Percentiles rank a stretch among this genome's conserved stretches.
Conservation (phyloP, 2,888 invertebrate genomes). For the Acleris cristana region DNA sequence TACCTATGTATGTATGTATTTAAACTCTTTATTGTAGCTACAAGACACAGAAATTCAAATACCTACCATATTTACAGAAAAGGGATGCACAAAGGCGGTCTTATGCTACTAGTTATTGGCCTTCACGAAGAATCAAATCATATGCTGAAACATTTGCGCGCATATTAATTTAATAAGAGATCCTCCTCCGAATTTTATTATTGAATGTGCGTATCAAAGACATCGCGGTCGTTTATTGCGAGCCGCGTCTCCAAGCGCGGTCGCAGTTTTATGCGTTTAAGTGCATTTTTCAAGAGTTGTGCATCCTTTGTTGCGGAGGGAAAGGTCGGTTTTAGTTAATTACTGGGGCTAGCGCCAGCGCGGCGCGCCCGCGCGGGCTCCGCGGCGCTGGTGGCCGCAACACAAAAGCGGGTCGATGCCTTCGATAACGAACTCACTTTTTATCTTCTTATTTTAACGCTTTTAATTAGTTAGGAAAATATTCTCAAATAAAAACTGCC, state of each 20-base stretch:
- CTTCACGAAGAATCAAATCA: too few relatives aligned
- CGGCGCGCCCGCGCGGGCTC: constrained; percentile 53
- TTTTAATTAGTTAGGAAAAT: constrained; percentile 84
- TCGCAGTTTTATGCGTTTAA: constrained; percentile 56
- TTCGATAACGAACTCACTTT: constrained; percentile 80
- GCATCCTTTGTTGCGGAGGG: constrained; percentile 61
- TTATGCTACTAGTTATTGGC: too few relatives aligned
- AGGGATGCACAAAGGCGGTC: too few relatives aligned
- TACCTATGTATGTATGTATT: too few relatives aligned
- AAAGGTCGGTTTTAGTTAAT: constrained; percentile 75
- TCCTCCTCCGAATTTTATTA: too few relatives aligned
- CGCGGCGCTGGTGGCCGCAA: constrained; percentile 71
- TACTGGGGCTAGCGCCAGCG: constrained; percentile 69
- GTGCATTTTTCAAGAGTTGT: constrained; percentile 62
- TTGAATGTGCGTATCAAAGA: too few relatives aligned
- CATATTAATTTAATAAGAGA: too few relatives aligned
- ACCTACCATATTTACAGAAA: too few relatives aligned
- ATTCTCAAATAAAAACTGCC: constrained; percentile 80
- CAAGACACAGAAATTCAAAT: too few relatives aligned
- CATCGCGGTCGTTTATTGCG: constrained; percentile 16
- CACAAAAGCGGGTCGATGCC: constrained; percentile 82
- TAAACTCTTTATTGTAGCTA: too few relatives aligned
- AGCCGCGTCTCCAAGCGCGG: constrained; percentile 45
- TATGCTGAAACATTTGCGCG: too few relatives aligned
- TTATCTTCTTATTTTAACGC: constrained; percentile 82